phyloP scores from a whole-genome alignment of 1,140 invertebrate genomes.

The Drosophila erecta region DNA sequence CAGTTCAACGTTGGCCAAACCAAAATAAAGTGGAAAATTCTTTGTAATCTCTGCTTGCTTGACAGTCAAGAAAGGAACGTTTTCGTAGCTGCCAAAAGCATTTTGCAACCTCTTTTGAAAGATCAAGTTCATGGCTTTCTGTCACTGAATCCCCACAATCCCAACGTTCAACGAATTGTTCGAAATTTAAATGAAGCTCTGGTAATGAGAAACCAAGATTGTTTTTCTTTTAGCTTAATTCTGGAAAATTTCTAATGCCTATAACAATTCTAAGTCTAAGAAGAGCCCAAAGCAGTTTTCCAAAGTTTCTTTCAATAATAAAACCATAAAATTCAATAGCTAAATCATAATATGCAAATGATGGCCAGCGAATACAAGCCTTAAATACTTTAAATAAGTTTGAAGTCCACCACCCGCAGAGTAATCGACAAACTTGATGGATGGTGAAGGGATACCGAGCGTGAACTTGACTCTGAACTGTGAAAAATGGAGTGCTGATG shows the following conservation, averaged over 20 bases:
- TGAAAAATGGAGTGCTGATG: slow-evolving; percentile 54
- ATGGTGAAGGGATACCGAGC: slow-evolving; percentile 22
- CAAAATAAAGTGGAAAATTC: background rate
- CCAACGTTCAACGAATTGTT: background rate
- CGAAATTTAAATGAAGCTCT: slow-evolving; percentile 14
- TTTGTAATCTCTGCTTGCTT: background rate
- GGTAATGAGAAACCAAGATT: slow-evolving; percentile 20
- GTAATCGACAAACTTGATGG: slow-evolving; percentile 22
- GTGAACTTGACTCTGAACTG: slow-evolving; percentile 43
- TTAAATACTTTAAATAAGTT: slow-evolving; percentile 38
- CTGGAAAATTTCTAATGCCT: slow-evolving; percentile 22
- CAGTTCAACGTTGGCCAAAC: background rate
- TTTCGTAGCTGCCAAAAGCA: background rate
- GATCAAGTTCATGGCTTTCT: slow-evolving; percentile 1
- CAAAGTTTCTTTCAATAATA: slow-evolving; percentile 26
- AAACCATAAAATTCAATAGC: slow-evolving; percentile 43
- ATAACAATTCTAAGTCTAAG: slow-evolving; percentile 18
- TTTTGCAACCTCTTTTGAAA: background rate
- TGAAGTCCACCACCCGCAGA: slow-evolving; percentile 8
- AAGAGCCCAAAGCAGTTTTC: slow-evolving; percentile 24
- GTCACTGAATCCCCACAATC: background rate
- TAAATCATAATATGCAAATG: slow-evolving; percentile 75
- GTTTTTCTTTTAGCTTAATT: slow-evolving; percentile 13
- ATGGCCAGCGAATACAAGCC: slow-evolving; percentile 30
- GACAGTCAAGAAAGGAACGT: background rate